Evolutionary conservation across 2,888 invertebrate species (phyloP).

Genomic region (Euplexia lucipara): DNA sequence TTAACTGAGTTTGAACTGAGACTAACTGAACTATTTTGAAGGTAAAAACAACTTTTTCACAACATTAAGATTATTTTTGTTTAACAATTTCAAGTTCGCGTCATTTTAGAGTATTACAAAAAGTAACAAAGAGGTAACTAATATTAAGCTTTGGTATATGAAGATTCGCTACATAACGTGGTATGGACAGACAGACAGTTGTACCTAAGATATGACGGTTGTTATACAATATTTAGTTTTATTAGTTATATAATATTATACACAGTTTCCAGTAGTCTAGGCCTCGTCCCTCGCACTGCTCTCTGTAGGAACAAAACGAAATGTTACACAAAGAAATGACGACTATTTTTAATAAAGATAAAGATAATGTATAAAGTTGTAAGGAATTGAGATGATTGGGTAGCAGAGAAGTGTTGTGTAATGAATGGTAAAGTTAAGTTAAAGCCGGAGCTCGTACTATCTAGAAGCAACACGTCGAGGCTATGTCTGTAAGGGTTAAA

Average conservation of each 20-base stretch:
- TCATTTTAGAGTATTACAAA: slow-evolving; percentile 30
- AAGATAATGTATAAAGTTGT: neutral
- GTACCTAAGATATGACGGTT: slow-evolving; percentile 75
- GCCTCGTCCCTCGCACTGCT: slow-evolving; percentile 83
- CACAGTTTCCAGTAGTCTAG: slow-evolving; percentile 81
- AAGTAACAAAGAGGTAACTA: slow-evolving; percentile 9
- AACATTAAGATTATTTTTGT: slow-evolving; percentile 9
- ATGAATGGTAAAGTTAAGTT: neutral
- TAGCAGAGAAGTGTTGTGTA: neutral
- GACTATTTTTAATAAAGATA: too few relatives aligned
- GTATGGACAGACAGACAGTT: slow-evolving; percentile 66
- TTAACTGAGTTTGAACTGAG: too few relatives aligned
- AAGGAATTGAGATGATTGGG: neutral
- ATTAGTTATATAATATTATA: slow-evolving; percentile 71
- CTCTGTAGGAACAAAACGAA: slow-evolving; percentile 72
- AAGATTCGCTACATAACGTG: slow-evolving; percentile 33
- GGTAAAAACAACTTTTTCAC: slow-evolving; percentile 26
- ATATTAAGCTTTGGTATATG: slow-evolving; percentile 18
- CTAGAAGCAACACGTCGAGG: neutral
- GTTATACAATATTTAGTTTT: slow-evolving; percentile 67
- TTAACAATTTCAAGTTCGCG: slow-evolving; percentile 13
- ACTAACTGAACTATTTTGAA: slow-evolving; percentile 2
- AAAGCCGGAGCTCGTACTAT: neutral
- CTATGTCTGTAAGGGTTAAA: too few relatives aligned
- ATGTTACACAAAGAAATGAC: too few relatives aligned